Percentiles rank a stretch among this genome's conserved stretches.
Conservation (phyloP, 1,140 invertebrate genomes). For the Lanistes nyassanus region DNA sequence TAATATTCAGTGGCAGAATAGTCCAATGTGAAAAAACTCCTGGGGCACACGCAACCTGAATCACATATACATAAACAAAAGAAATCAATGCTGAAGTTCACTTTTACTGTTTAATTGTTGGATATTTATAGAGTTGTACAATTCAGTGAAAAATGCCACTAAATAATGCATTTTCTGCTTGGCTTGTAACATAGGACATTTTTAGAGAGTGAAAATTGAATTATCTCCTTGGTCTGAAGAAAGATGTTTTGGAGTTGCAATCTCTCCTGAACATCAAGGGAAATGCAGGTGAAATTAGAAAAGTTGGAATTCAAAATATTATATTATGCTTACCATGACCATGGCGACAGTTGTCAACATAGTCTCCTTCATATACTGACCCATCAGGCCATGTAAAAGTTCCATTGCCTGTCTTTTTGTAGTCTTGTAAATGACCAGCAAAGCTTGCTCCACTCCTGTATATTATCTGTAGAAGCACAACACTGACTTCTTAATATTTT, state of each 20-base stretch:
- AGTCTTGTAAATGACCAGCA: conserved; percentile 55
- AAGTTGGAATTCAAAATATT: too few species aligned
- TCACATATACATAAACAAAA: too few species aligned
- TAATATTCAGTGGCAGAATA: too few species aligned
- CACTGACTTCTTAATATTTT: too few species aligned
- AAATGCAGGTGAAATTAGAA: too few species aligned
- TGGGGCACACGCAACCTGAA: too few species aligned
- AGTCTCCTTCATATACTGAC: conserved; percentile 64
- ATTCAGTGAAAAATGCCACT: neutral
- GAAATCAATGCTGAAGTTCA: too few species aligned
- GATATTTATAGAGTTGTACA: too few species aligned
- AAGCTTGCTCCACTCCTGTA: conserved; percentile 65
- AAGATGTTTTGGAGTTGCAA: conserved; percentile 4
- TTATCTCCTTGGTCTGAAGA: too few species aligned
- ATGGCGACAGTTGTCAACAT: conserved; percentile 56
- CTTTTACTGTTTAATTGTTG: too few species aligned
- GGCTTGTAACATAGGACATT: neutral
- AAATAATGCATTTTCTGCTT: neutral
- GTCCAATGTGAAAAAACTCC: too few species aligned
- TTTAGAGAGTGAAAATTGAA: neutral
- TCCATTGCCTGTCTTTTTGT: conserved; percentile 58
- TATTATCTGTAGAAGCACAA: conserved; percentile 30
- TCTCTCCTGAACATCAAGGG: neutral
- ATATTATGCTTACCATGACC: conserved; percentile 62
- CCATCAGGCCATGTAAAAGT: conserved; percentile 65